Conservation (phyloP, 2,113 vertebrate species). For the Thryonomys swinderianus region DNA sequence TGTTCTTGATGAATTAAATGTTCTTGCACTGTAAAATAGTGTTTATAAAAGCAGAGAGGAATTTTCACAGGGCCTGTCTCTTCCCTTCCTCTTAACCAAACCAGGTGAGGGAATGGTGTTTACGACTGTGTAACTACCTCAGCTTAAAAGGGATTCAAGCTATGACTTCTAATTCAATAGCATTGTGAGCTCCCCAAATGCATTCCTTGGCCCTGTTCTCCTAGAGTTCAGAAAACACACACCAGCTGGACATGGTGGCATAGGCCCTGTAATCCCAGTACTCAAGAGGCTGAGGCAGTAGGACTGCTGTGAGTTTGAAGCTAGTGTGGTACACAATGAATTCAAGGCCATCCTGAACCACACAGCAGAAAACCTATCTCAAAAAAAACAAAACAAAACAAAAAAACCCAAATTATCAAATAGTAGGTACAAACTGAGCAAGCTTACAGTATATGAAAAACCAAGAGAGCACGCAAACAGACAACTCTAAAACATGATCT, state of each 20-base stretch:
- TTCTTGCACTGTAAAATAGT: neutral
- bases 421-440: neutral
- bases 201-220: neutral
- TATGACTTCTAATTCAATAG: neutral
- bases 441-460: neutral
- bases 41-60: conserved; percentile 11
- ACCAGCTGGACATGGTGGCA: accelerated
- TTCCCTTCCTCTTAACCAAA: neutral
- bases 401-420: no score
- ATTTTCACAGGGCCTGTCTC: neutral
- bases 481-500: neutral
- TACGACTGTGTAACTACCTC: neutral
- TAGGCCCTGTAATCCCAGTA: neutral
- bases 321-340: no score
- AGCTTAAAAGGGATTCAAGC: neutral
- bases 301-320: neutral
- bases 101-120: neutral
- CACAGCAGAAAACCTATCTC: neutral
- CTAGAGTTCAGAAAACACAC: neutral
- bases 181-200: neutral
- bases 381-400: neutral
- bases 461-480: neutral
- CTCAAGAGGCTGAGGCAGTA: neutral
- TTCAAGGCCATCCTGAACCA: neutral
- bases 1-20: neutral